Base-by-base conservation (phyloP, 2,888 invertebrate genomes). In the Drosophila emarginata region DNA sequence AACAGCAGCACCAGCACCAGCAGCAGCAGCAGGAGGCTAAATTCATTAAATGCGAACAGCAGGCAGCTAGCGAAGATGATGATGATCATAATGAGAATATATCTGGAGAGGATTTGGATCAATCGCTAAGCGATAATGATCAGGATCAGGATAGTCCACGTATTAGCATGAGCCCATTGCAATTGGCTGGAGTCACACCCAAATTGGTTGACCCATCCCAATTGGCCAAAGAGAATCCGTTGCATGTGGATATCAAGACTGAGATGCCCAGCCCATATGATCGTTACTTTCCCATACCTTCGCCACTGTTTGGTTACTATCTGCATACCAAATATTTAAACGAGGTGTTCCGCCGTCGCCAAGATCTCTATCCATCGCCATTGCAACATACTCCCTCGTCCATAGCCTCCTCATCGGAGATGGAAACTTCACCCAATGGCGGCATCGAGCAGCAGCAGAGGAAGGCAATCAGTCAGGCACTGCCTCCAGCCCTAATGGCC, bases 271-370 rank as follows among this genome's bases (percentile, higher is more conserved):
- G 90, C 81, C 92, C 92, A 21, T 91, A 91, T 60, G 92, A 92
- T 80, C 90, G 91, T 72, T 92, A 92, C 77, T 92, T 92, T 65
- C 92, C 92, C 65, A 91, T 92, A 68, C 89, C 88, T 5, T 91
- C 92, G 61, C 92, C 92, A 4, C 74, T 92, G 54, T 94, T 94
- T 91, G 94, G 94, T 82, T 93, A 94, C 78, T 94, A 94, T 88
- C 92, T 94, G 81, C 93, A 94, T 83, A 93, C 93, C 78, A 94
- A 94, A 92, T 94, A 94, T 91, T 92, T 94, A 85, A 94, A 94
- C 53, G 93, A 94, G 80, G 92, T 94, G 63, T 93, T 93, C 78
- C 93, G 94, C 23, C 92, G 93, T 50, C 92, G 94, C 37, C 94
- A 94, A 80, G 94, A 94, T 89, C 94, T 94, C 71, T 94, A 95